These are phyloP conservation scores for Lasioglossum pauxillum DNA, from an alignment of 2,888 invertebrate species.

Conservation along the genomic window DNA sequence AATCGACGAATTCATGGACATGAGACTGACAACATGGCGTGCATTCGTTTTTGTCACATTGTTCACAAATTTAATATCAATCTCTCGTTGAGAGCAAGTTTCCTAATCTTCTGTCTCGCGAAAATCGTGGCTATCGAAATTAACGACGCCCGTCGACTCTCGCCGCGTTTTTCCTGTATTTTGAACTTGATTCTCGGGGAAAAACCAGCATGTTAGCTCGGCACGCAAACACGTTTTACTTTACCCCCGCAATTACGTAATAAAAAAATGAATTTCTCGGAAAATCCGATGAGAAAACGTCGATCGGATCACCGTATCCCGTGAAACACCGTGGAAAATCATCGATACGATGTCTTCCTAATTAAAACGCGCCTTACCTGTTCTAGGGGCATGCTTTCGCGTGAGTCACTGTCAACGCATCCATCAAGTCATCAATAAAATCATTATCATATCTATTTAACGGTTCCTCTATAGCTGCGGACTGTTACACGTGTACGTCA, in stretches of 20 bases:
- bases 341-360: background rate
- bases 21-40: constrained; percentile 87
- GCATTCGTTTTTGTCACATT: constrained; percentile 81
- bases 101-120: background rate
- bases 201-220: constrained; percentile 26
- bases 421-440: constrained; percentile 52
- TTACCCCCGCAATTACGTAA: constrained; percentile 64
- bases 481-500: background rate
- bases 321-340: background rate
- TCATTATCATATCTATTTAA: constrained; percentile 23
- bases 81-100: background rate
- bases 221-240: constrained; percentile 60
- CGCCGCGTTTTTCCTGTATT: background rate
- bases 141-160: background rate
- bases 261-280: constrained; percentile 39
- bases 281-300: background rate
- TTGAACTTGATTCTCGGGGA: background rate
- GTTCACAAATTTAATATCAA: constrained; percentile 46
- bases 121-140: background rate
- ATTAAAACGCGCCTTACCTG: constrained; percentile 40
- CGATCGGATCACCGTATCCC: background rate
- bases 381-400: constrained; percentile 74
- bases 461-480: background rate
- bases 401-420: constrained; percentile 79
- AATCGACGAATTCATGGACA: constrained; percentile 75